Percentiles rank a stretch among this genome's conserved stretches.
These are phyloP conservation scores for Tinea semifulvella DNA, from an alignment of 2,888 invertebrate genomes.

Conservation along the genomic window DNA sequence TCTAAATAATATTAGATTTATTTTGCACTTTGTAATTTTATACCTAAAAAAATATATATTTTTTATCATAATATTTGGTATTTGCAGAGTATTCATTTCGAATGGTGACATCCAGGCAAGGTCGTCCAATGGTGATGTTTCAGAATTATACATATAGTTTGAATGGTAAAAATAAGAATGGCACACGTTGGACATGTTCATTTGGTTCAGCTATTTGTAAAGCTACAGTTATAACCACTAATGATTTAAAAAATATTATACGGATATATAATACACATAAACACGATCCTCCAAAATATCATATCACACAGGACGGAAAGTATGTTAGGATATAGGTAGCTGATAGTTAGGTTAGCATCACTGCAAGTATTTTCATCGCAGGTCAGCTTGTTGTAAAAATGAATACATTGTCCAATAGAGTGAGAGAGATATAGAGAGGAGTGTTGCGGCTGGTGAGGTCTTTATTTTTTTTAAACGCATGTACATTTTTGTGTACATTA, in stretches of 20 bases:
- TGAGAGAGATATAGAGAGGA: no score
- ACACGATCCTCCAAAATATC: neutral
- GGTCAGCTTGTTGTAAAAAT: no score
- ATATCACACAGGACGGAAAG: constrained; percentile 1
- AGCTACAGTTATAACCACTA: no score
- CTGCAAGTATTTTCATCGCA: no score
- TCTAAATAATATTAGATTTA: no score
- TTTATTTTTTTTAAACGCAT: no score
- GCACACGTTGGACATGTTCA: neutral
- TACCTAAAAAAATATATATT: neutral
- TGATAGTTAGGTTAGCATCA: no score
- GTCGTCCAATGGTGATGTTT: neutral
- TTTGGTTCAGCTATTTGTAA: neutral
- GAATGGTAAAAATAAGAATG: neutral
- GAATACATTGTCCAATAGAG: no score
- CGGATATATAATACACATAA: neutral
- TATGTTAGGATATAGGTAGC: neutral
- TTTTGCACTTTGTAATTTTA: neutral
- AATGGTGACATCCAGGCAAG: neutral
- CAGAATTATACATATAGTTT: constrained; percentile 4
- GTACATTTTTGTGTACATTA: no score
- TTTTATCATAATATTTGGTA: neutral
- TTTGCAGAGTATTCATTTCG: neutral
- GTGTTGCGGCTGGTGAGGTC: no score
- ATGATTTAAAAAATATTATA: neutral